Percentiles rank a stretch among this genome's conserved stretches.
These are phyloP conservation scores for Cathartes aura DNA, from an alignment of 2,113 vertebrate genomes.

Conservation along the genomic window DNA sequence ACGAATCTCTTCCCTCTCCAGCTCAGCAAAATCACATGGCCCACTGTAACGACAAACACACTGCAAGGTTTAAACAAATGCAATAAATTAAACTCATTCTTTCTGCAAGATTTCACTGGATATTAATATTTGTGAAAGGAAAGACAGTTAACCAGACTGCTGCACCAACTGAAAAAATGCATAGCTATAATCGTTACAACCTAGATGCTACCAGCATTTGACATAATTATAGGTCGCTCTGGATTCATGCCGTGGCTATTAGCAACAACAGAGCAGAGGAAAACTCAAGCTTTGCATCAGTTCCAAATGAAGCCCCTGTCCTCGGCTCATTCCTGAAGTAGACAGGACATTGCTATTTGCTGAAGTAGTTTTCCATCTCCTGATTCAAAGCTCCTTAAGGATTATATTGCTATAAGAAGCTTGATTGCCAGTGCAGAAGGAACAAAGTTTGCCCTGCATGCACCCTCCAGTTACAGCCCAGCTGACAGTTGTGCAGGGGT, in stretches of 20 bases:
- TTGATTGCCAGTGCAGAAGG: background rate
- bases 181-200: background rate
- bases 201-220: background rate
- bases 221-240: background rate
- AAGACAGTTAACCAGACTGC: background rate
- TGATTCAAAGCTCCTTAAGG: background rate
- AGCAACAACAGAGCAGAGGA: background rate
- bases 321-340: background rate
- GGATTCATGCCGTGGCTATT: background rate
- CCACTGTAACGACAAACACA: fast-evolving
- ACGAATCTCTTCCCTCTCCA: background rate
- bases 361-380: background rate
- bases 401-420: background rate
- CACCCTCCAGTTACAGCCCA: fast-evolving
- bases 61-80: background rate
- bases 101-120: background rate
- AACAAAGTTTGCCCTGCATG: background rate
- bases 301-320: background rate
- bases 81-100: background rate
- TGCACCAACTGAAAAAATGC: background rate
- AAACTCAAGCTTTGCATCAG: background rate
- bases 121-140: background rate
- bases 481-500: too few species aligned
- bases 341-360: background rate
- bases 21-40: background rate